Evolutionary conservation across 2,888 invertebrate species (phyloP), one percentile per base, ranked within the genome.

Genomic region (Oscheius myriophilus): DNA sequence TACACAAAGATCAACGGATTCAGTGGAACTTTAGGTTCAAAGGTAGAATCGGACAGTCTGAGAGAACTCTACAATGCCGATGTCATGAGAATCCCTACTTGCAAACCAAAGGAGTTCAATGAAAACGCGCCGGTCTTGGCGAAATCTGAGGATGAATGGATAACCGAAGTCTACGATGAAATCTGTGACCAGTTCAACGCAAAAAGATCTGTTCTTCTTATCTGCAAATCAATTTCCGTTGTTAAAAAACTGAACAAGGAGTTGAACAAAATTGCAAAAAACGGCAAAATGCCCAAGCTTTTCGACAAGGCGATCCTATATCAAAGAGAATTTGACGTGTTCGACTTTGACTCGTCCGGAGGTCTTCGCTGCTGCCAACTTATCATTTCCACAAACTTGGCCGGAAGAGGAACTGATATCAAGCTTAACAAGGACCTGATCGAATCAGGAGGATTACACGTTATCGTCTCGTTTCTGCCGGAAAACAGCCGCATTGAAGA

Each of bases 361-460:
- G 2, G 16, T 0, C 33, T 55, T 0, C 46, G 2, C 0, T 57
- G 82, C 0, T 62, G 84, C 4, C 69, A 52, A 18, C 18, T 87
- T 6, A 81, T 88, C 16, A 78, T 88, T 16, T 84, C 88, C n/a
- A 88, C 88, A 7, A 88, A 88, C 67, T 66, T 88, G 3, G 87
- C 87, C 12, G 87, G 88, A 18, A 71, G 88, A 26, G 88, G 87
- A 6, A 87, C 87, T 1, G 87, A 88, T 68, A 83, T 88, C 4
- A 85, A 86, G 69, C 69, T 76, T n/a, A 62, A 77, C 14, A 16
- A 82, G 4, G 67, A 71, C 4, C 58, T 87, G 3, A 63, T 62
- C 7, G 42, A 57, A n/a, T 69, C 68, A 3, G 87, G 87, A 14
- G 88, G 88, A 9, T 72, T 88, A 2, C 87, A 88, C 68, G 88